Evolutionary conservation across 2,797 vertebrate species (phyloP), one percentile per base, ranked within the genome.

Genomic region (Lerista edwardsae): DNA sequence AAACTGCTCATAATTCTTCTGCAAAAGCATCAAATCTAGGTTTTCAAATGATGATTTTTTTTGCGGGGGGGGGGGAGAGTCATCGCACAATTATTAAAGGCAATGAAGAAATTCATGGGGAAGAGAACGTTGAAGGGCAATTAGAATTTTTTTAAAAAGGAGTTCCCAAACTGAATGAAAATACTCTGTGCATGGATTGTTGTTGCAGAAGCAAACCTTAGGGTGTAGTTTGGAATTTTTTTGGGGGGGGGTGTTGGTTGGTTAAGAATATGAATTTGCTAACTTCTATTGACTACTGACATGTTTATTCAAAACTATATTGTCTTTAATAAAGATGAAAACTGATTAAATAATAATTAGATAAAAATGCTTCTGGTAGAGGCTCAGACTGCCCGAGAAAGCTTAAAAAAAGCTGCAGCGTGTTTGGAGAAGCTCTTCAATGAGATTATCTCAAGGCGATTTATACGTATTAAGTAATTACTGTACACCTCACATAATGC

Each of bases 1-100:
- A 91, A 91, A 72, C 72, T 76, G 87, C 91, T 86, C 68, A 41
- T 73, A 90, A 85, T 79, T 89, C 4, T 17, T 80, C 10, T 88
- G 73, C 27, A 83, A 93, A 82, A 2, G 0, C 29, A 87, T 91
- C 59, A 81, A 84, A 90, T 85, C 34, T 57, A 80, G 1, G 2
- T 80, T 93, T 88, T 27, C 89, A 91, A 25, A 86, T 85, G 21
- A 80, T 90, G 0, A 80, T 85, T 61, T 61, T 61, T 61, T 57
- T 21, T 21, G 57, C 84, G 15, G 41, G 47, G 51, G 51, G 51
- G 51, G 51, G 15, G 2, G 64, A 6, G 81, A 86, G 76, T 80
- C 51, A 31, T 67, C 1, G 31, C 57, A 51, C 4, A 80, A 65
- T 93, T 90, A 88, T 72, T 64, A 89, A 83, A 84, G 51, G 5